phyloP scores from a whole-genome alignment of 2,797 vertebrate genomes.

The Babyrousa celebensis region DNA sequence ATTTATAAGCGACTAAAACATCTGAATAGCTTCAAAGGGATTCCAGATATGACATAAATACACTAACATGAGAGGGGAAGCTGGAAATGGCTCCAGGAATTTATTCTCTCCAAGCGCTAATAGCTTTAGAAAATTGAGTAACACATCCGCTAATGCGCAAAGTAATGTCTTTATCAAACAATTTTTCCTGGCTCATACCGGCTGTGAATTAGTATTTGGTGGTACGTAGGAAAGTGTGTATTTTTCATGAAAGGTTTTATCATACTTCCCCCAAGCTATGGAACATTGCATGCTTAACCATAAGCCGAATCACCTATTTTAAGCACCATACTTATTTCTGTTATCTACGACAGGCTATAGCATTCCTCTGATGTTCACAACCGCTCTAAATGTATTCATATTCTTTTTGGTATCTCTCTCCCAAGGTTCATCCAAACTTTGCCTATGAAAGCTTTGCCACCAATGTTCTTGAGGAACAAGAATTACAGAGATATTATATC shows the following conservation, averaged over 20 bases:
- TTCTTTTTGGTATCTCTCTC: slow-evolving; percentile 34
- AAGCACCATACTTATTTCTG: background rate
- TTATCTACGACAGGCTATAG: background rate
- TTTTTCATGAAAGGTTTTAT: background rate
- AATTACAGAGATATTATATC: background rate
- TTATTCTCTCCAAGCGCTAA: background rate
- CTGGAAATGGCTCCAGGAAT: background rate
- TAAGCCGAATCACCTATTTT: slow-evolving; percentile 24
- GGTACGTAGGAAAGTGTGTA: background rate
- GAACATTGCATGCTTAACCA: background rate
- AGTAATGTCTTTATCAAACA: background rate
- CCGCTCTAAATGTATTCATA: background rate
- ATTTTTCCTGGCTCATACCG: background rate
- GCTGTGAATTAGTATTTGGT: background rate
- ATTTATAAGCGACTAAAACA: background rate
- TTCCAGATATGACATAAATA: background rate
- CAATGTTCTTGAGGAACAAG: background rate
- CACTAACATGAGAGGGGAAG: background rate
- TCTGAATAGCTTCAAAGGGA: background rate
- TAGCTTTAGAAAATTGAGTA: background rate
- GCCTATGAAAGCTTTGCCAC: background rate
- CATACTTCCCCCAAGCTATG: background rate
- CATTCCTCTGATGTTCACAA: background rate
- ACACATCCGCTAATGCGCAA: background rate
- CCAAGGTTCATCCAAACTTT: background rate